A percentile compares a stretch with the other conserved stretches of the same genome.
Evolutionary conservation across 1,140 invertebrate genomes (phyloP).

Genomic region (Pygmarrhopalites habei): DNA sequence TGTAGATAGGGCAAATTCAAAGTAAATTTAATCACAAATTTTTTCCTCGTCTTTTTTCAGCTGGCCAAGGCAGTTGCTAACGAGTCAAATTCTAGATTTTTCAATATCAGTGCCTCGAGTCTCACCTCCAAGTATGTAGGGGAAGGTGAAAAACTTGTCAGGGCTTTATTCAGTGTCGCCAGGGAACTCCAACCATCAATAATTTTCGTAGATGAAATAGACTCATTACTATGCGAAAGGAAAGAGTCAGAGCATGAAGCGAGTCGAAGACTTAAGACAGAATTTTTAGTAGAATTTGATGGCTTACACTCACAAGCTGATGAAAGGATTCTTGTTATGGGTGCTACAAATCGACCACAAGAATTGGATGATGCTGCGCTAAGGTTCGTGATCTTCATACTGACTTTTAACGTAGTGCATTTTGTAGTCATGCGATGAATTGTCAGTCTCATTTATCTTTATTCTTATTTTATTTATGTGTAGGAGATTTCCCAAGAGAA

Average conservation of each 20-base stretch:
- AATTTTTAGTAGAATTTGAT: conserved; percentile 96
- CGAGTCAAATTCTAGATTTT: conserved; percentile 86
- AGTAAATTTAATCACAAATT: too few relatives aligned
- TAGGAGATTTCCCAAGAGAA: conserved; percentile 84
- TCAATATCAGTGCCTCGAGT: conserved; percentile 92
- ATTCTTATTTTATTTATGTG: conserved; percentile 15
- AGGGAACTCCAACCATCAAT: conserved; percentile 84
- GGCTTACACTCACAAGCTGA: conserved; percentile 74
- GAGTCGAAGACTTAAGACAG: conserved; percentile 91
- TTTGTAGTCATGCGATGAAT: neutral
- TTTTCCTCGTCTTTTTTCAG: too few relatives aligned
- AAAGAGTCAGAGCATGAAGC: conserved; percentile 91
- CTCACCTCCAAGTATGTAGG: conserved; percentile 97
- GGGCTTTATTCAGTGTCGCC: conserved; percentile 89
- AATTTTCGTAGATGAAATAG: conserved; percentile 95
- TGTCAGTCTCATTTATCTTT: neutral
- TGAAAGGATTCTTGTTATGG: conserved; percentile 89
- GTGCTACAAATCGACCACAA: conserved; percentile 91
- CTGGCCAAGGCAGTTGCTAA: conserved; percentile 84
- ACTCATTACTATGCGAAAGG: conserved; percentile 84
- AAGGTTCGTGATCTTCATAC: too few relatives aligned
- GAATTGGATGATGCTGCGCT: conserved; percentile 55
- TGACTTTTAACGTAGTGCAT: neutral
- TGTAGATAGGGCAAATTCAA: too few relatives aligned
- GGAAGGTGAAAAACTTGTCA: conserved; percentile 94